These are phyloP conservation scores for Argyrosomus japonicus DNA, from an alignment of 2,113 vertebrate species.

Conservation along the genomic window DNA sequence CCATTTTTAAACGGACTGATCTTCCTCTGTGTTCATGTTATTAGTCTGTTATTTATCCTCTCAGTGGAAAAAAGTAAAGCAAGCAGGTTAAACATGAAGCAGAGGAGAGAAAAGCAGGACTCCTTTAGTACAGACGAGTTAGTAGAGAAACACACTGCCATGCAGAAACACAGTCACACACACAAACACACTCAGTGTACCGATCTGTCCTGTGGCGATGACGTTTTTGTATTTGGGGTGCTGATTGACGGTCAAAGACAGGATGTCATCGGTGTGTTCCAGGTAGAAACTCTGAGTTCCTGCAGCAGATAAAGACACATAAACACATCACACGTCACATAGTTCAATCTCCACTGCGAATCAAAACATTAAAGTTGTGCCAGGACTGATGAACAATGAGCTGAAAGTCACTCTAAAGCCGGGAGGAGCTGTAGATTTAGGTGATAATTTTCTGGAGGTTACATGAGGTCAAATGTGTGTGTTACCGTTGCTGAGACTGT, in stretches of 20 bases:
- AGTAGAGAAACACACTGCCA: conserved; percentile 43
- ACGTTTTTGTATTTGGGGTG: conserved; percentile 96
- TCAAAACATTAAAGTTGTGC: no score
- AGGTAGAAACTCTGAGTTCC: conserved; percentile 97
- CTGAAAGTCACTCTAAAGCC: no score
- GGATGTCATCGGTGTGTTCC: conserved; percentile 96
- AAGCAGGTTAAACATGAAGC: conserved; percentile 80
- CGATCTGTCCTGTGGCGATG: conserved; percentile 97
- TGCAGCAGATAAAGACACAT: conserved; percentile 67
- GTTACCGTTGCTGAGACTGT: conserved; percentile 92
- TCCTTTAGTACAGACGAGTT: conserved; percentile 38
- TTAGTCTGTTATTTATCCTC: background rate
- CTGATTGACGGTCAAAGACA: conserved; percentile 96
- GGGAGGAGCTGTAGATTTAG: no score
- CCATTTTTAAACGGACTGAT: no score
- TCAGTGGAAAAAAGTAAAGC: conserved; percentile 36
- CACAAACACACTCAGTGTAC: conserved; percentile 70
- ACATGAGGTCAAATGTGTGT: background rate
- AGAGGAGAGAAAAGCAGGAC: conserved; percentile 78
- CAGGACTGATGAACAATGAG: no score
- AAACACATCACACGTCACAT: background rate
- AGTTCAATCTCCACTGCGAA: no score
- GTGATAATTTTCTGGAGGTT: no score
- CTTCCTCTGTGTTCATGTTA: background rate
- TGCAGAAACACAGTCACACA: conserved; percentile 13